A percentile compares a stretch with the other conserved stretches of the same genome.
phyloP scores from a whole-genome alignment of 2,797 vertebrate species.

The Coluber constrictor region DNA sequence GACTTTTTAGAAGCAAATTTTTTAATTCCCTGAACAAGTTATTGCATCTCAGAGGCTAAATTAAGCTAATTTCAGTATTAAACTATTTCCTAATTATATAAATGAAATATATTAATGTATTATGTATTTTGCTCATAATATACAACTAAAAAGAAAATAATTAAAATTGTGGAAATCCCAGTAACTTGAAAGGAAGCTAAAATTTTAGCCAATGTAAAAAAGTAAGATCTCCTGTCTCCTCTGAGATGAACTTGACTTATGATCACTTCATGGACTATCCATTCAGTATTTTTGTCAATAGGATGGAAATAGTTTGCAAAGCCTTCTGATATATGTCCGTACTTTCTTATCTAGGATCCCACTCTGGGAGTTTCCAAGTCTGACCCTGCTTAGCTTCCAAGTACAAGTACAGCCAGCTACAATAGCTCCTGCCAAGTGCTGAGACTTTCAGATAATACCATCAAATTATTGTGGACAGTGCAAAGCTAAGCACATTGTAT shows the following conservation, averaged over 20 bases:
- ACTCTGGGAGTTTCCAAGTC: background rate
- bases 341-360: background rate
- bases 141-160: background rate
- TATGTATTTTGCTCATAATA: background rate
- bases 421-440: background rate
- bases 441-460: background rate
- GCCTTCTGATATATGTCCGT: background rate
- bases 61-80: background rate
- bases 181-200: background rate
- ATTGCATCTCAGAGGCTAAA: background rate
- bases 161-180: background rate
- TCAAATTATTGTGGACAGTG: background rate
- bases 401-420: background rate
- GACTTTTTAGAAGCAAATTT: background rate
- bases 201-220: background rate
- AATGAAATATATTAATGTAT: background rate
- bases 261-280: background rate
- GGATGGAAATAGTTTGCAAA: background rate
- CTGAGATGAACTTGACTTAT: background rate
- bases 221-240: background rate
- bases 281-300: background rate
- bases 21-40: background rate
- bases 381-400: background rate
- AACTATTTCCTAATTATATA: background rate
- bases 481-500: background rate